Conservation (phyloP, 2,113 vertebrate genomes). For the Boleophthalmus pectinirostris region DNA sequence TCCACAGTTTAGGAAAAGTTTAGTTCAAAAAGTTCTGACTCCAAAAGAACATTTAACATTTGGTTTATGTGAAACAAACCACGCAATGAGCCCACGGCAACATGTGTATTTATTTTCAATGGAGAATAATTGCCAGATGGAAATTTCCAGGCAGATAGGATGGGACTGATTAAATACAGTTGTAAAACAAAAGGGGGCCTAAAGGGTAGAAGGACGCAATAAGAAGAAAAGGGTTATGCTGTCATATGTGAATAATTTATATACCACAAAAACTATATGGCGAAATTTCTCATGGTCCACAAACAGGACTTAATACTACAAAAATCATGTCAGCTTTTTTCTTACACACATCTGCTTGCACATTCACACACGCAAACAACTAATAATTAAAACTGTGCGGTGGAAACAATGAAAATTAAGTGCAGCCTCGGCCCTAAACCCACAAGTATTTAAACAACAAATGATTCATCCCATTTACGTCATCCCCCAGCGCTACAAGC, state of each 20-base stretch:
- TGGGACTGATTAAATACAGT: conserved; percentile 61
- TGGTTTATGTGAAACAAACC: conserved; percentile 49
- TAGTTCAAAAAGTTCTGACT: conserved; percentile 26
- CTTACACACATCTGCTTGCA: conserved; percentile 8
- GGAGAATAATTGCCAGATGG: conserved; percentile 61
- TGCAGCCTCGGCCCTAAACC: conserved; percentile 61
- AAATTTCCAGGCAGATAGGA: conserved; percentile 64
- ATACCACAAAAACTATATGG: conserved; percentile 38
- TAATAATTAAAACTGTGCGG: conserved; percentile 65
- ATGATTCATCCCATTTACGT: conserved; percentile 74
- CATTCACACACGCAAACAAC: conserved; percentile 13
- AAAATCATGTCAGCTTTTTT: neutral
- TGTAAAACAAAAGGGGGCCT: conserved; percentile 42
- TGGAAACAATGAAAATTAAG: conserved; percentile 77
- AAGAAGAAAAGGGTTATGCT: conserved; percentile 11
- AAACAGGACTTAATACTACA: conserved; percentile 28
- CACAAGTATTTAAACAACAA: conserved; percentile 72
- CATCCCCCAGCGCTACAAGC: conserved; percentile 51
- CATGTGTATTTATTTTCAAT: conserved; percentile 57
- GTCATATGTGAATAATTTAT: conserved; percentile 59
- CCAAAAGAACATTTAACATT: conserved; percentile 23
- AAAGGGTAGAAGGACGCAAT: conserved; percentile 9
- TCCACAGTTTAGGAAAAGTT: conserved; percentile 34
- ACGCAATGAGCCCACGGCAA: conserved; percentile 35
- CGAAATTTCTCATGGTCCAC: conserved; percentile 32